Percentiles rank a stretch among this genome's conserved stretches.
These are phyloP conservation scores for Colistium nudipinnis DNA, from an alignment of 2,113 vertebrate genomes.

Conservation along the genomic window DNA sequence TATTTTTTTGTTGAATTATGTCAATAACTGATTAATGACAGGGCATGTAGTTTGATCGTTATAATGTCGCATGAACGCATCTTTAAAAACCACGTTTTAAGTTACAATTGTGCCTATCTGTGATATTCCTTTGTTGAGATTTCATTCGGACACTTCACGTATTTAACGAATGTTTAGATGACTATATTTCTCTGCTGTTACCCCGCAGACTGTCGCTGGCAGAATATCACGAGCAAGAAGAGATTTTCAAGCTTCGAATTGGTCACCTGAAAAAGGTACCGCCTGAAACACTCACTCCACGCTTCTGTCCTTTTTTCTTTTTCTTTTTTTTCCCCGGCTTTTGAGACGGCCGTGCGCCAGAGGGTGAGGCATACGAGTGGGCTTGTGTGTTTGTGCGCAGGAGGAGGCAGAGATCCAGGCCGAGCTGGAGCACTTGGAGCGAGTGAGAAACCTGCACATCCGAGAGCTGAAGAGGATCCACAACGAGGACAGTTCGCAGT, in stretches of 20 bases:
- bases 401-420: constrained; percentile 96
- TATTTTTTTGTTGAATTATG: no score
- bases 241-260: constrained; percentile 96
- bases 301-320: neutral
- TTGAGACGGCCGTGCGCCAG: neutral
- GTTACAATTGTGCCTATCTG: no score
- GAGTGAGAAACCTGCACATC: constrained; percentile 96
- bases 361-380: neutral
- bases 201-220: constrained; percentile 90
- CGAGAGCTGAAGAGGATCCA: constrained; percentile 97
- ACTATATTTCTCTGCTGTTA: neutral
- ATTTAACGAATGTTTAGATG: neutral
- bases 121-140: no score
- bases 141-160: no score
- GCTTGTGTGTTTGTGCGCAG: constrained; percentile 69
- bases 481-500: constrained; percentile 98
- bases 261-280: constrained; percentile 95
- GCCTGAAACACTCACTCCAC: neutral
- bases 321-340: no score
- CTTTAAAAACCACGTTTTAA: no score
- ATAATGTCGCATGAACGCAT: no score
- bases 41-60: no score
- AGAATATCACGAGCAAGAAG: constrained; percentile 96
- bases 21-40: no score
- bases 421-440: constrained; percentile 93